Base-by-base conservation (phyloP, 2,888 invertebrate species). In the Trissolcus japonicus region DNA sequence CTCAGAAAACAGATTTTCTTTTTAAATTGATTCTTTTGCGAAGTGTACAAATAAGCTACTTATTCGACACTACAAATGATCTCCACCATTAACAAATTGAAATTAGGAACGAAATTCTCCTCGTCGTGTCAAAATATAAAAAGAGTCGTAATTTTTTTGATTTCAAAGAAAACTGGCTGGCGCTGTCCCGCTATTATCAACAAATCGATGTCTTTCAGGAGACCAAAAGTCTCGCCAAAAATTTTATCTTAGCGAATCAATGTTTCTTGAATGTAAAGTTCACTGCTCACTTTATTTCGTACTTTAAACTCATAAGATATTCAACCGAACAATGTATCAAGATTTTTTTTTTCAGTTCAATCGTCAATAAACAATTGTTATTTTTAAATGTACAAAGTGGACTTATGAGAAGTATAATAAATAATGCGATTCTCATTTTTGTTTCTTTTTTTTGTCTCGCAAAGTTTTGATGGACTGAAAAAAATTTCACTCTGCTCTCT, bases 191-290 rank as follows among this genome's bases (percentile, higher is more conserved):
- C 72, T 50, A 43, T 50, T 50, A 53, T 57, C 53, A 19, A 62
- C 51, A 57, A 67, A 62, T 63, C 75, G 68, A 75, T 68, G 75
- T 75, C 75, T 69, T 60, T 41, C 46, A 14, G 75, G 67, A 75
- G 75, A 75, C 75, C 53, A 75, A 63, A 69, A 75, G 75, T 75
- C 75, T 68, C 75, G 75, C 75, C 75, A 75, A 74, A 67, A 74
- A 62, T 67, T 61, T 40, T 29, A 56, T 57, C 62, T 46, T 61
- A 29, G 67, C 46, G 67, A 66, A 60, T 73, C 60, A 29, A 61
- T 72, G 63, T 21, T 54, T 60, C 48, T 50, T 46, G 54, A 54
- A 51, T 72, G 19, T 29, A 17, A 55, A 71, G 76, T 71, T 76
- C 71, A 76, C 56, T 67, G 71, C 72, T 72, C 25, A 25, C 76